phyloP scores from a whole-genome alignment of 2,888 invertebrate species.

The Apamea crenata region DNA sequence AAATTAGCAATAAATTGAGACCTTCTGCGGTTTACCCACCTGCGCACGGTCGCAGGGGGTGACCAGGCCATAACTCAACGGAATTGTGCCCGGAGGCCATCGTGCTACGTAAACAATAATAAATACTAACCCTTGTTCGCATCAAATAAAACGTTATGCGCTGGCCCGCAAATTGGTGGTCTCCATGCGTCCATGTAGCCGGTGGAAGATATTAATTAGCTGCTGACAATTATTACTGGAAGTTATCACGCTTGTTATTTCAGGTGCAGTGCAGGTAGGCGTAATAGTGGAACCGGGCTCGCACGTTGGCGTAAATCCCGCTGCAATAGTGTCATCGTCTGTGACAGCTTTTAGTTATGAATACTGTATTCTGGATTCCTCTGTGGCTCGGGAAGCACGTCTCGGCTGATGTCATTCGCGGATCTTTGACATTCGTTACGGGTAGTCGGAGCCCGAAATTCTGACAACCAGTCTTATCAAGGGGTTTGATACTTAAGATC shows the following conservation, averaged over 20 bases:
- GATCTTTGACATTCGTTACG: too few relatives aligned
- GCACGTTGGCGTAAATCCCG: background rate
- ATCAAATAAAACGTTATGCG: slow-evolving; percentile 80
- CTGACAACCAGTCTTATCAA: too few relatives aligned
- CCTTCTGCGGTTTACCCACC: slow-evolving; percentile 81
- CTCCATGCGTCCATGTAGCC: slow-evolving; percentile 43
- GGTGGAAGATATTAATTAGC: slow-evolving; percentile 64
- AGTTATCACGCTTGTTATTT: slow-evolving; percentile 45
- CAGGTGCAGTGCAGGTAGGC: slow-evolving; percentile 5
- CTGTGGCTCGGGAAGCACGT: too few relatives aligned
- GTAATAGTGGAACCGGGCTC: background rate
- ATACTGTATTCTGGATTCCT: background rate
- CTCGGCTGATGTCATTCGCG: too few relatives aligned
- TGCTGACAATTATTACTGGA: slow-evolving; percentile 53
- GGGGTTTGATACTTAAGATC: too few relatives aligned
- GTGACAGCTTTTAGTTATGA: background rate
- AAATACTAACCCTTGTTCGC: slow-evolving; percentile 80
- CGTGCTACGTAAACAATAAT: slow-evolving; percentile 81
- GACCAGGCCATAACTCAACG: slow-evolving; percentile 86
- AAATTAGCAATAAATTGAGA: slow-evolving; percentile 88
- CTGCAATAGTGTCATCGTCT: background rate
- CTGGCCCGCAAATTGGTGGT: slow-evolving; percentile 72
- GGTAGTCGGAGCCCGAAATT: too few relatives aligned
- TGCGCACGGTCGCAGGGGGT: slow-evolving; percentile 80
- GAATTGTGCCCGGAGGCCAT: slow-evolving; percentile 85